A percentile compares a stretch with the other conserved stretches of the same genome.
Evolutionary conservation across 2,113 vertebrate genomes (phyloP).

Genomic region (Brachypteracias leptosomus): DNA sequence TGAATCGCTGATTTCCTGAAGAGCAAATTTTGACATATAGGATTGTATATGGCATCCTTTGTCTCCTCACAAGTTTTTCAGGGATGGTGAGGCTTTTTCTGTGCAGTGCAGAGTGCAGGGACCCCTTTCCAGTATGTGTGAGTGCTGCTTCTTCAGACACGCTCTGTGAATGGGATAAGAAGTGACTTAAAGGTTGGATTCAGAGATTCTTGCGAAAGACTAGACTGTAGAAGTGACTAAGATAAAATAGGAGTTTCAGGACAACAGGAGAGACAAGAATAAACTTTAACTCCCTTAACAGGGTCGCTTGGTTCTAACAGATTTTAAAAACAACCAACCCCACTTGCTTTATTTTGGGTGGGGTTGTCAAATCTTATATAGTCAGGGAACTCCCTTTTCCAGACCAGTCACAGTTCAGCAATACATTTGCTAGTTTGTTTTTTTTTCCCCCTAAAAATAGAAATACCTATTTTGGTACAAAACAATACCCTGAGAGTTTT

Average conservation of each 20-base stretch:
- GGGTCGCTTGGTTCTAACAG: not conserved
- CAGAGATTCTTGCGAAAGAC: not conserved
- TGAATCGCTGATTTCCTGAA: not conserved
- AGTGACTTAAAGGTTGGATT: not conserved
- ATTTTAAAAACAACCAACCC: not conserved
- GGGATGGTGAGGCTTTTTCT: not conserved
- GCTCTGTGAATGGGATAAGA: not conserved
- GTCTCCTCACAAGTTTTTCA: not conserved
- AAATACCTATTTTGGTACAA: not conserved
- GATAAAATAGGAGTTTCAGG: not conserved
- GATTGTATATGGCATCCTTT: not conserved
- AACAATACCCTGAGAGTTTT: not conserved
- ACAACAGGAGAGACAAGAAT: not conserved
- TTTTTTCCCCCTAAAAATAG: not conserved
- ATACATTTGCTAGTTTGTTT: not conserved
- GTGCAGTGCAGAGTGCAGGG: not conserved
- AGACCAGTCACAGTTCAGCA: not conserved
- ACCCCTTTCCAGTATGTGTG: not conserved
- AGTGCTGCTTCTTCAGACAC: not conserved
- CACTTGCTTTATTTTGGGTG: not conserved
- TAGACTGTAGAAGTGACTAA: not conserved
- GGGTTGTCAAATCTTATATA: not conserved
- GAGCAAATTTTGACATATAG: not conserved
- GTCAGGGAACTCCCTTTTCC: conserved; percentile 3
- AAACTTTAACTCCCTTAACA: not conserved